These are phyloP conservation scores for Elysia crispata DNA, from an alignment of 2,888 invertebrate genomes.

Conservation along the genomic window DNA sequence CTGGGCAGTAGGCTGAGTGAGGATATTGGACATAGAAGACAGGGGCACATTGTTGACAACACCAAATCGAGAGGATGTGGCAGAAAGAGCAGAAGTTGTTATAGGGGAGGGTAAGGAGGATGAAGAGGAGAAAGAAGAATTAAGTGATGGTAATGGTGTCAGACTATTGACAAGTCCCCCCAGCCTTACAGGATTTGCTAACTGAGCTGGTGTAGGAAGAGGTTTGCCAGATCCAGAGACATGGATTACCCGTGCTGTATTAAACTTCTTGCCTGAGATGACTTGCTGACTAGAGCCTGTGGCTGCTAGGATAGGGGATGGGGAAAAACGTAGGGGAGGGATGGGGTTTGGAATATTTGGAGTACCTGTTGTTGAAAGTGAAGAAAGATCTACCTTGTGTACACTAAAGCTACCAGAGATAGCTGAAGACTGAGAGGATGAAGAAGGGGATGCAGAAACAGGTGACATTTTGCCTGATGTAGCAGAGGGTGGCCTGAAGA, in stretches of 20 bases:
- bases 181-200: slow-evolving; percentile 38
- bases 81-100: too few species aligned
- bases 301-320: slow-evolving; percentile 38
- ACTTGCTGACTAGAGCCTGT: slow-evolving; percentile 17
- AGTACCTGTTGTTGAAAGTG: slow-evolving; percentile 33
- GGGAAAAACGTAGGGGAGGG: slow-evolving; percentile 45
- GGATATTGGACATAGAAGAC: slow-evolving; percentile 11
- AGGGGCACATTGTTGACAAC: slow-evolving; percentile 41
- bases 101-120: too few species aligned
- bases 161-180: slow-evolving; percentile 38
- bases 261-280: slow-evolving; percentile 40
- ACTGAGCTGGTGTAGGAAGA: slow-evolving; percentile 35
- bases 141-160: slow-evolving; percentile 3
- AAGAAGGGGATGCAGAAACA: neutral
- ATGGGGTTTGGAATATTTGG: slow-evolving; percentile 43
- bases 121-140: too few species aligned
- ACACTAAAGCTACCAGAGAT: slow-evolving; percentile 51
- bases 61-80: neutral
- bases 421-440: slow-evolving; percentile 39
- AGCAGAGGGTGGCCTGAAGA: slow-evolving; percentile 35
- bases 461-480: neutral
- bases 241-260: slow-evolving; percentile 45
- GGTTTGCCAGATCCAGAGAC: slow-evolving; percentile 42
- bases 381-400: slow-evolving; percentile 50
- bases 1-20: neutral